Evolutionary conservation across 2,113 vertebrate genomes (phyloP).

Genomic region (Zapus hudsonius): DNA sequence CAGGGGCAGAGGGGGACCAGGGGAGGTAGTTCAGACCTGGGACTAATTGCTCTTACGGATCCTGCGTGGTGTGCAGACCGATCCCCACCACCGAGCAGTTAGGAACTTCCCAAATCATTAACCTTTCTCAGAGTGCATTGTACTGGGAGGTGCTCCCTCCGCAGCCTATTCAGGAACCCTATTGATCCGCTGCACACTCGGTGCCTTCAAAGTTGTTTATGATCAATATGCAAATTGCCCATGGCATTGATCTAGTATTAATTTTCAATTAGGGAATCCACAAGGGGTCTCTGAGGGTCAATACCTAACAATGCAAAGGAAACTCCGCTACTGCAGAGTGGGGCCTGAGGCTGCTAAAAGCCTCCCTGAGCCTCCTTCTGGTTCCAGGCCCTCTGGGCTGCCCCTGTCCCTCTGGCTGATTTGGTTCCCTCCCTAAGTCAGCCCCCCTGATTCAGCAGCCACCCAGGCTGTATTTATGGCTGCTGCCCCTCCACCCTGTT

Average conservation of each 20-base stretch:
- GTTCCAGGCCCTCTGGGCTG: constrained; percentile 53
- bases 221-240: constrained; percentile 99
- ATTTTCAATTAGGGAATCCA: constrained; percentile 99
- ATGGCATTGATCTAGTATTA: constrained; percentile 99
- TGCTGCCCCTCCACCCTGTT: neutral
- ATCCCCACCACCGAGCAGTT: neutral
- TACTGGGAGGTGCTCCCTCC: constrained; percentile 88
- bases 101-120: constrained; percentile 84
- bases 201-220: constrained; percentile 99
- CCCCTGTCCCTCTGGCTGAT: neutral
- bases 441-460: constrained; percentile 16
- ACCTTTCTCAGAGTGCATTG: constrained; percentile 86
- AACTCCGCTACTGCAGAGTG: constrained; percentile 86
- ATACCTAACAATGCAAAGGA: constrained; percentile 94
- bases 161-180: constrained; percentile 91
- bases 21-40: neutral
- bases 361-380: constrained; percentile 52
- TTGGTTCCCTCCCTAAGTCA: neutral
- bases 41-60: neutral
- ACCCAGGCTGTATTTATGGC: neutral
- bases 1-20: neutral
- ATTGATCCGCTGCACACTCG: constrained; percentile 96
- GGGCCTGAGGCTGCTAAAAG: constrained; percentile 56
- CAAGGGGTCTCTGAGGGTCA: constrained; percentile 96
- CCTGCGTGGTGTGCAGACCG: neutral